Evolutionary conservation across 2,888 invertebrate genomes (phyloP).

Genomic region (Polymixis lichenea): DNA sequence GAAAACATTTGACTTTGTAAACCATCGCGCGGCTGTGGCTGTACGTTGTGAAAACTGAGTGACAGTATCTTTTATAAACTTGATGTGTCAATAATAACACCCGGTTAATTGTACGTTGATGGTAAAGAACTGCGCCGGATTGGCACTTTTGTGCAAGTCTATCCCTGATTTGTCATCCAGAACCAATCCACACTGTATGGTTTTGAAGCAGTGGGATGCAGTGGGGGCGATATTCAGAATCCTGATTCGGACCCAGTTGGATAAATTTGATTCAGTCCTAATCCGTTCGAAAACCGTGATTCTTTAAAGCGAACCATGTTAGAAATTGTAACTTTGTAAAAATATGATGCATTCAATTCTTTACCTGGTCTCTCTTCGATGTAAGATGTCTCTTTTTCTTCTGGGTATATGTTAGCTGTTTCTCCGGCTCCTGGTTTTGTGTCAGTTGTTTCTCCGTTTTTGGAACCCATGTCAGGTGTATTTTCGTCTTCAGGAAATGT

Average conservation of each 20-base stretch:
- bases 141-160: too few relatives aligned
- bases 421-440: too few relatives aligned
- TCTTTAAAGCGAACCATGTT: background rate
- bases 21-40: background rate
- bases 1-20: background rate
- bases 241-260: background rate
- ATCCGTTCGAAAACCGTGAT: background rate
- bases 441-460: too few relatives aligned
- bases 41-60: background rate
- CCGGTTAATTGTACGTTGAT: background rate
- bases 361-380: background rate
- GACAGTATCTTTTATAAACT: background rate
- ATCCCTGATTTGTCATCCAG: too few relatives aligned
- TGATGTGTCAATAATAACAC: background rate
- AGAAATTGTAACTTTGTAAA: background rate
- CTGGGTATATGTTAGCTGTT: too few relatives aligned
- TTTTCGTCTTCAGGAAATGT: too few relatives aligned
- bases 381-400: background rate
- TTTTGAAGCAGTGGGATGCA: background rate
- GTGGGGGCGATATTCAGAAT: background rate
- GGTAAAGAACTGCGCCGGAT: too few relatives aligned
- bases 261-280: background rate
- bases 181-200: background rate
- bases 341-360: background rate
- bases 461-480: too few relatives aligned